Evolutionary conservation across 64 coral and sea anemone species (phyloP).

Genomic region (Dendronephthya gigantea): DNA sequence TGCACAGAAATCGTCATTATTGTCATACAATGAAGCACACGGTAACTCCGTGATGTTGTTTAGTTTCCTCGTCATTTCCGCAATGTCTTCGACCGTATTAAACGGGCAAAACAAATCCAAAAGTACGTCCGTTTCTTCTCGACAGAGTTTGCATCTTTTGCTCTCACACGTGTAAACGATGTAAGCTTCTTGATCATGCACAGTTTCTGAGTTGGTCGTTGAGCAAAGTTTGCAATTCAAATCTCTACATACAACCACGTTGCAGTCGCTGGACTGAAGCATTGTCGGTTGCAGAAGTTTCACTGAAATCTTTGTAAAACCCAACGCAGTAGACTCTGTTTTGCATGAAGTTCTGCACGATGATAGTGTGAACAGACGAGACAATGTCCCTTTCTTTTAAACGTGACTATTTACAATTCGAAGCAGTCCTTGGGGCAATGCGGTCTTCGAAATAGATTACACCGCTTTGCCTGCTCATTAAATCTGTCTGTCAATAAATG

Average conservation of each 20-base stretch:
- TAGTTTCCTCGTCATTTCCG: background rate
- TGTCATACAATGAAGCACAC: background rate
- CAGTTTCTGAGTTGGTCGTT: background rate
- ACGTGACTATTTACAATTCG: background rate
- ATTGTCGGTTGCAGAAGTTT: background rate
- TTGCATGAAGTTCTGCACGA: background rate
- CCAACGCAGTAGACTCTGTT: background rate
- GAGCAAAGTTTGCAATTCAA: background rate
- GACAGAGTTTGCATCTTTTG: background rate
- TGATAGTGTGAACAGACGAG: background rate
- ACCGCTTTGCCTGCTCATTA: too few species aligned
- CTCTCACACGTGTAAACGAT: slow-evolving; percentile 1
- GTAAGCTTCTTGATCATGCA: background rate
- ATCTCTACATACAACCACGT: background rate
- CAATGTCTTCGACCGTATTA: background rate
- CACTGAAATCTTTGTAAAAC: background rate
- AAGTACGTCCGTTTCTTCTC: slow-evolving; percentile 4
- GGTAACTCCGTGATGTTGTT: background rate
- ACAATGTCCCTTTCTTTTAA: background rate
- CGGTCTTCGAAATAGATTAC: too few species aligned
- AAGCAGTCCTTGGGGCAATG: background rate
- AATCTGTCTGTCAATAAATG: too few species aligned
- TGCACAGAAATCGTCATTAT: background rate
- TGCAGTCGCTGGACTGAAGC: background rate
- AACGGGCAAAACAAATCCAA: background rate